phyloP scores from a whole-genome alignment of 2,113 vertebrate species.

The Martes martes region DNA sequence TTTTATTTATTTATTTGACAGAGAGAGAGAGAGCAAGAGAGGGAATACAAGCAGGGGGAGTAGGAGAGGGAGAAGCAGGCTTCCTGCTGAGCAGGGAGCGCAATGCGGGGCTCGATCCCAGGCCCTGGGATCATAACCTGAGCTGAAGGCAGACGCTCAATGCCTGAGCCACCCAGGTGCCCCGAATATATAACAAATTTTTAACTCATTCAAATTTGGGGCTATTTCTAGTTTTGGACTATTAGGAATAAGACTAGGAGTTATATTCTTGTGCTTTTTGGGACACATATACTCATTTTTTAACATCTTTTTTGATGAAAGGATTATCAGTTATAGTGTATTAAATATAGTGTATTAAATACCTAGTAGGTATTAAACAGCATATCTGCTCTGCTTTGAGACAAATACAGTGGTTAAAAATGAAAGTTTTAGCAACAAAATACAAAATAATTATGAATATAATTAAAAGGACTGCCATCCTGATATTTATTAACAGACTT shows the following conservation, averaged over 20 bases:
- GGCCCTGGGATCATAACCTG: no score
- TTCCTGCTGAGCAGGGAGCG: no score
- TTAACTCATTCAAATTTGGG: not conserved
- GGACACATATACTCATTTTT: not conserved
- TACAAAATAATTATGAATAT: not conserved
- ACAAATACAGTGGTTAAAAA: not conserved
- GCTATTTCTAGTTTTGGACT: not conserved
- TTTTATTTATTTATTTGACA: no score
- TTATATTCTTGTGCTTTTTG: not conserved
- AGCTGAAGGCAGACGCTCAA: no score
- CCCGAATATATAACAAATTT: not conserved
- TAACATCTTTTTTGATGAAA: not conserved
- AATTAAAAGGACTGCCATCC: not conserved
- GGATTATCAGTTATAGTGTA: not conserved
- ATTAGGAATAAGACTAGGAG: not conserved
- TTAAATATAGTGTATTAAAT: not conserved
- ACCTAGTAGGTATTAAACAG: not conserved
- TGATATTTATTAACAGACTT: not conserved
- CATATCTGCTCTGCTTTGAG: conserved; percentile 6
- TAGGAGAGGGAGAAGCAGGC: no score
- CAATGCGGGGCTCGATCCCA: no score
- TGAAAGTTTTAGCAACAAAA: conserved; percentile 3
- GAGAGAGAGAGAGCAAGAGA: no score
- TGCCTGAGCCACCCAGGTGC: no score
- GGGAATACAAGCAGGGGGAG: no score